Evolutionary conservation across 2,113 vertebrate species (phyloP).

Genomic region (Dasyornis broadbenti): DNA sequence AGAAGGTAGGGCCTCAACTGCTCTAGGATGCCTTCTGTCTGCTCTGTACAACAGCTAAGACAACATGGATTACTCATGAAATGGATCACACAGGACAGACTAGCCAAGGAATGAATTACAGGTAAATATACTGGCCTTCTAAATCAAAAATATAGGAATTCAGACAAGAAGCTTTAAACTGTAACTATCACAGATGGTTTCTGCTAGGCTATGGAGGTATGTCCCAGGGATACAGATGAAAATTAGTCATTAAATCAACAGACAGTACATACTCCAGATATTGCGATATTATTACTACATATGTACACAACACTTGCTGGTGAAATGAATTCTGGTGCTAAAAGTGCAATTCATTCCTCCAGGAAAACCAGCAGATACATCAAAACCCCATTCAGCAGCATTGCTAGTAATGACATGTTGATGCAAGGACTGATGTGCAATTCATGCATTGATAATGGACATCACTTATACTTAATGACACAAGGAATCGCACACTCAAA

Average conservation of each 20-base stretch:
- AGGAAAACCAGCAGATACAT: not conserved
- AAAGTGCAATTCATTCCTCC: not conserved
- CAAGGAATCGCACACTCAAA: not conserved
- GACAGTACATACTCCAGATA: not conserved
- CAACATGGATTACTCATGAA: not conserved
- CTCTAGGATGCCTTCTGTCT: not conserved
- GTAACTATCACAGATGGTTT: not conserved
- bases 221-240: not conserved
- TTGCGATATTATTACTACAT: not conserved
- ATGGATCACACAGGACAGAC: not conserved
- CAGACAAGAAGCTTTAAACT: not conserved
- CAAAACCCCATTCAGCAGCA: not conserved
- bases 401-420: not conserved
- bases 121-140: not conserved
- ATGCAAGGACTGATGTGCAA: not conserved
- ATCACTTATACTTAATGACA: not conserved
- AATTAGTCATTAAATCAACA: not conserved
- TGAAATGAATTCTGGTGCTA: not conserved
- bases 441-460: not conserved
- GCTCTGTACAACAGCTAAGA: not conserved
- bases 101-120: not conserved
- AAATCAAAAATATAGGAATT: not conserved
- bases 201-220: not conserved
- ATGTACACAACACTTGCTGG: not conserved
- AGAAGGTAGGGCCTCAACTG: not conserved